Base-by-base conservation (phyloP, 2,113 vertebrate species). In the Bujurquina vittata region DNA sequence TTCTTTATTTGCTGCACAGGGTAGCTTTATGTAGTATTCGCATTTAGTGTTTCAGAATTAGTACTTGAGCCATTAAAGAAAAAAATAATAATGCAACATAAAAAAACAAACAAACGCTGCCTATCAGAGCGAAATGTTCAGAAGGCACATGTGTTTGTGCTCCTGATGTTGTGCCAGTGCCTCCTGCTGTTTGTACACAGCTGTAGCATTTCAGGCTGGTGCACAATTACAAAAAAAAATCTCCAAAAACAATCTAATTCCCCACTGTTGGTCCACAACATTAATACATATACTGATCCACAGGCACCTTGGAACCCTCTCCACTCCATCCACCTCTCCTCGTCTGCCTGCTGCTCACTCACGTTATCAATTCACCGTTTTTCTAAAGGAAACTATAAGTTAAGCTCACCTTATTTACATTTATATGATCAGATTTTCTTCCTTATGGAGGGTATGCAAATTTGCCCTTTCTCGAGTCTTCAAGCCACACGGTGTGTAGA, bases 331-430 rank as follows among this genome's bases (percentile, higher is more conserved):
- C 81, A 37, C 62, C 72, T 79, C 65, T 65, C 74, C 83, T 77
- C 76, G 78, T 85, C 73, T 15, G 58, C 75, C 79, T n/a, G n/a
- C 83, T 83, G 83, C 89, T 82, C 87, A 72, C 88, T 86, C 84
- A n/a, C 85, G 79, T 92, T 92, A 94, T 93, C 93, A 90, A 83
- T 92, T 94, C 86, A 78, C 87, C 85, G 87, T 94, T 92, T 72
- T 94, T 93, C 84, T 84, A 90, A 79, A 81, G 92, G 89, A 95
- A 95, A 94, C 91, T 94, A 93, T 92, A 94, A 93, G 88, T 94
- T 94, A 95, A 95, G 93, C 89, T 92, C 88, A 91, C 89, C 95
- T 96, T 95, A 95, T 96, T 96, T 96, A 96, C 95, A 96, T 96
- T 95, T 96, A 96, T 95, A 96, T 95, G 92, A 95, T 95, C 94